Base-by-base conservation (phyloP, 1,140 invertebrate species). In the Drosophila carrolli region DNA sequence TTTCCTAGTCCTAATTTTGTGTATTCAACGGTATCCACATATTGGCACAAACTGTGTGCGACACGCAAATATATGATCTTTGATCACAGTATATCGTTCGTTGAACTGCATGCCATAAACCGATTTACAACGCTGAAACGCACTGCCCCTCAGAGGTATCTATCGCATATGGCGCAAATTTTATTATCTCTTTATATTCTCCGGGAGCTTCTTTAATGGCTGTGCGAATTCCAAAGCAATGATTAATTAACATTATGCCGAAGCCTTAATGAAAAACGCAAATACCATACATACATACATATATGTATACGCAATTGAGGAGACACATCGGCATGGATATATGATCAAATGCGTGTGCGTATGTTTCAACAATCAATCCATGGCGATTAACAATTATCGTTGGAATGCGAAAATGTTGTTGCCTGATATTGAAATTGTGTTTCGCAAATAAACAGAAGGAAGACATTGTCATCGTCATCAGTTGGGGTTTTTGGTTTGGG, bases 321-420 rank as follows among this genome's bases (percentile, higher is more conserved):
- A 10, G 41, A 46, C 76, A 60, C 32, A 62, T 51, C 14, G 19
- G 38, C 47, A 37, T 68, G 41, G 38, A 47, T 41, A 46, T 50
- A 29, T 8, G 29, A 48, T 40, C 29, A 37, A 50, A 38, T 23
- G 23, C 23, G 23, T 23, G 7, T 73, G 13, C 37, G 46, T 60
- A 68, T 65, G 48, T 68, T 63, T 65, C 48, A 74, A 57, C 83
- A 88, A 88, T 88, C 86, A 89, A 89, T 88, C 78, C 86, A 84
- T 75, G 77, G 80, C 82, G 85, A 89, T 89, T 89, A 89, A 62
- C 82, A 90, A 89, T 89, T 89, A 90, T 90, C 84, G 60, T 72
- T 75, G 84, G 84, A 90, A 89, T 89, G 84, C 74, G 84, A 89
- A 88, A 88, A 83, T 81, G 68, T 70, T 89, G 80, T 84, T 80